Base-by-base conservation (phyloP, 2,888 invertebrate genomes). In the Eupithecia pulchellata region DNA sequence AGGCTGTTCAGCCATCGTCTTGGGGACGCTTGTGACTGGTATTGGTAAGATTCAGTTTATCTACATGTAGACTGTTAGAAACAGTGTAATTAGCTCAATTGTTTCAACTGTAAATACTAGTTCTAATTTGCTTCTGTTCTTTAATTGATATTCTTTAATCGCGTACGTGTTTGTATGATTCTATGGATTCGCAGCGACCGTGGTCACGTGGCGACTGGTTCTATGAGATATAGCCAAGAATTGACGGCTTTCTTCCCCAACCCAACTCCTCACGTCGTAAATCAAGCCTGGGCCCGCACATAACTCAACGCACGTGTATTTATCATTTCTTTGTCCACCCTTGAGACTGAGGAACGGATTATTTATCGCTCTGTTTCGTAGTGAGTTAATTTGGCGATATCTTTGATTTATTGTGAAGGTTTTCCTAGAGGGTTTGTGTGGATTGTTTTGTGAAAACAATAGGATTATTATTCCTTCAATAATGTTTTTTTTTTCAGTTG, bases 271-370 rank as follows among this genome's bases (percentile, higher is more conserved):
- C 62, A 69, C 52, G 55, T 62, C 61, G 39, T 68, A 72, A 52
- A 69, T 68, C 67, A 72, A 63, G 75, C 73, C 72, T 72, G 78
- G 70, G 79, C 87, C 84, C 74, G 75, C 78, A 81, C 86, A 88
- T 90, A 88, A 88, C 85, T 89, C 89, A 88, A 77, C 84, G 82
- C 84, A 79, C 82, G 81, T 78, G 82, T 89, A 87, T 91, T 89
- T 91, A 91, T 91, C 89, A 90, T 90, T 90, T 90, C 89, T 90
- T 90, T 89, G 89, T 90, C 89, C 89, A 89, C 87, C 86, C 86
- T 71, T 75, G 81, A 86, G 90, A 73, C 72, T 73, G 70, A 47
- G 42, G 20, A 73, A 67, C 58, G 71, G 55, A 66, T 77, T 75
- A 77, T 77, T 77, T 75, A 77, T 75, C 61, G 64, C 70, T 64